A percentile compares a stretch with the other conserved stretches of the same genome.
Conservation (phyloP, 2,113 vertebrate species). For the Cheirogaleus medius region DNA sequence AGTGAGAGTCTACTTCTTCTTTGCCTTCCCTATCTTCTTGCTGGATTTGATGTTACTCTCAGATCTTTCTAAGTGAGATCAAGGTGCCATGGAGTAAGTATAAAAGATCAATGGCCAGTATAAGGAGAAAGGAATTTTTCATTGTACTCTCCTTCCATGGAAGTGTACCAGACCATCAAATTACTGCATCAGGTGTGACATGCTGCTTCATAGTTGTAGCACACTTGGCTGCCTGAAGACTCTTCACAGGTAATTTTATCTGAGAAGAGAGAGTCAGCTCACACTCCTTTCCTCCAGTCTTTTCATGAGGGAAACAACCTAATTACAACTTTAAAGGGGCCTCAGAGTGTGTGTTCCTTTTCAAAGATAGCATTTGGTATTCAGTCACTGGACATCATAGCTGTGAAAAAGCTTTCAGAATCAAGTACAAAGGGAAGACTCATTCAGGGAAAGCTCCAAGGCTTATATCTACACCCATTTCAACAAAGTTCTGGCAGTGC, state of each 20-base stretch:
- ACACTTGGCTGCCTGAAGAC: not conserved
- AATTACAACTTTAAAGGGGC: slow-evolving; percentile 54
- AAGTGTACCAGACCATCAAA: not conserved
- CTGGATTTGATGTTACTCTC: not conserved
- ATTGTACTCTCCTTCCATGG: not conserved
- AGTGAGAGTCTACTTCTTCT: not conserved
- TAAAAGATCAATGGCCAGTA: not conserved
- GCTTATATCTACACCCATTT: slow-evolving; percentile 28
- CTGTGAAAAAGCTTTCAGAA: slow-evolving; percentile 26
- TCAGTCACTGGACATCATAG: not conserved
- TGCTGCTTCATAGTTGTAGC: not conserved
- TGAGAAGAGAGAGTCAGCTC: not conserved
- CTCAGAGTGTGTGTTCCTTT: slow-evolving; percentile 4
- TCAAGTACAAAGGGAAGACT: not conserved
- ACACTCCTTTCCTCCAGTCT: not conserved
- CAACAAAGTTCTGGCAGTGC: not conserved
- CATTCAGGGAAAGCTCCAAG: slow-evolving; percentile 39
- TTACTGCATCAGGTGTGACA: not conserved
- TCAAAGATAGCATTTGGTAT: slow-evolving; percentile 33
- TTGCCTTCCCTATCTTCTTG: not conserved
- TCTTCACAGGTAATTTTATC: slow-evolving; percentile 48
- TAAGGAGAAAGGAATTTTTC: not conserved
- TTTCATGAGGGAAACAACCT: slow-evolving; percentile 59
- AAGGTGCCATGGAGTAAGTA: not conserved
- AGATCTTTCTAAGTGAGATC: not conserved